Conservation (phyloP, 2,888 invertebrate genomes). For the Rhagonycha lutea region DNA sequence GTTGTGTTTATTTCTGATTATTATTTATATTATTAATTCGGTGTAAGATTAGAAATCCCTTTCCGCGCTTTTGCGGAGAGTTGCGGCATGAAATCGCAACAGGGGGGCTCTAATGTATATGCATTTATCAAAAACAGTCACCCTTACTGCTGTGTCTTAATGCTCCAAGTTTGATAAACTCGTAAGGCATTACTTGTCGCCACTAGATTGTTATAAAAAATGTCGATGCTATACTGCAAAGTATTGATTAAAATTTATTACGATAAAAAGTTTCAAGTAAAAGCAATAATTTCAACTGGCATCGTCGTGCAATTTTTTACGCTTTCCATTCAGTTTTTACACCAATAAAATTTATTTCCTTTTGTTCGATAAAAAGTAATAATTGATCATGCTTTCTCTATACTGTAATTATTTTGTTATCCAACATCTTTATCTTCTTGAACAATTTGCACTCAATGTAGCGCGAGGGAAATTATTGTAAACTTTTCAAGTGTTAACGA, state of each 20-base stretch:
- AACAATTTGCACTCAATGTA: not conserved
- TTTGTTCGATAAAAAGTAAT: not conserved
- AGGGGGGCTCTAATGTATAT: slow-evolving; percentile 33
- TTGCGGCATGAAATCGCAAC: slow-evolving; percentile 31
- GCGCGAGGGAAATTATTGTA: not conserved
- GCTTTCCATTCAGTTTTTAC: not conserved
- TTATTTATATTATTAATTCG: slow-evolving; percentile 40
- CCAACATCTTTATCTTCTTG: not conserved
- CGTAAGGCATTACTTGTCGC: slow-evolving; percentile 18
- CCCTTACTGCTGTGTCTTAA: slow-evolving; percentile 22
- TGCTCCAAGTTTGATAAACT: slow-evolving; percentile 24
- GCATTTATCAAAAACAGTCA: slow-evolving; percentile 36
- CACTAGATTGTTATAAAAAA: slow-evolving; percentile 18
- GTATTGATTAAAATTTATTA: slow-evolving; percentile 7
- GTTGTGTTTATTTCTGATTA: slow-evolving; percentile 30
- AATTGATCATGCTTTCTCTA: not conserved
- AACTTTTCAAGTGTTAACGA: not conserved
- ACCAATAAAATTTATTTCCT: not conserved
- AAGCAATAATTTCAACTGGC: not conserved
- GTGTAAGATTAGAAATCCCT: slow-evolving; percentile 39
- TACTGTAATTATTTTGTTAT: not conserved
- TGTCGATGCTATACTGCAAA: slow-evolving; percentile 1
- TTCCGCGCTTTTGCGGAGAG: slow-evolving; percentile 29
- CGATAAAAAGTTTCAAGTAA: not conserved
- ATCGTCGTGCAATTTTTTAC: not conserved